These are phyloP conservation scores for Clarias macrocephalus DNA, from an alignment of 2,113 vertebrate genomes.

Conservation along the genomic window DNA sequence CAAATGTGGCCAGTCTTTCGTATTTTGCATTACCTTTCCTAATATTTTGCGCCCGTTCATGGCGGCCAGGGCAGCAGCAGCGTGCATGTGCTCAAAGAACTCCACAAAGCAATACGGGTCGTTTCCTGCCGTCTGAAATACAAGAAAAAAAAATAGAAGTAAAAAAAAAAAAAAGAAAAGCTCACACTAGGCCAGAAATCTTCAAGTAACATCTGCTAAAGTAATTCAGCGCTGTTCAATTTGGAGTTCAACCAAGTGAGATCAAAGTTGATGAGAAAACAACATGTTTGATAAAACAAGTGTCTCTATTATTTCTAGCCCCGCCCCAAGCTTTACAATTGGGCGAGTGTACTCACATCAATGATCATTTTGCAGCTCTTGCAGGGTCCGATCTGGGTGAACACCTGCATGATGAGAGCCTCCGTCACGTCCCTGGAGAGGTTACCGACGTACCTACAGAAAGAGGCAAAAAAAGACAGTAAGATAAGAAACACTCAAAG, in stretches of 20 bases:
- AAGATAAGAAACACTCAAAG: not conserved
- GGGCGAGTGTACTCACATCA: conserved; percentile 81
- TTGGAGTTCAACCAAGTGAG: not conserved
- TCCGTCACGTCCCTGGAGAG: conserved; percentile 96
- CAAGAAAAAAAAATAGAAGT: conserved; percentile 33
- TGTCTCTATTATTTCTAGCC: not conserved
- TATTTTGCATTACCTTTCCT: conserved; percentile 85
- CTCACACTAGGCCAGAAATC: not conserved
- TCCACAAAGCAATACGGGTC: conserved; percentile 99
- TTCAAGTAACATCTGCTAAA: not conserved
- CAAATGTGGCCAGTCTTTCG: conserved; percentile 66
- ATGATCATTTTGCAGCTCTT: conserved; percentile 99
- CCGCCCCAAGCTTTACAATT: no score
- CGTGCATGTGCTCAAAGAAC: conserved; percentile 97
- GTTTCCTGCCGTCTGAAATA: conserved; percentile 88
- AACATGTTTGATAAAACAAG: not conserved
- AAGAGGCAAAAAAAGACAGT: not conserved
- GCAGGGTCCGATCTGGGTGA: conserved; percentile 97
- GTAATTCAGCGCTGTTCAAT: not conserved
- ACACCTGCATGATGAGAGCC: conserved; percentile 95
- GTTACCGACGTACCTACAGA: conserved; percentile 94
- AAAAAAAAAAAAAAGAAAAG: not conserved
- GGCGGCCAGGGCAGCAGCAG: conserved; percentile 92
- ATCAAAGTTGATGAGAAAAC: not conserved
- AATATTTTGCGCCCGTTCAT: conserved; percentile 99